Evolutionary conservation across 2,113 vertebrate species (phyloP), one percentile per base, ranked within the genome.

Genomic region (Strix uralensis): DNA sequence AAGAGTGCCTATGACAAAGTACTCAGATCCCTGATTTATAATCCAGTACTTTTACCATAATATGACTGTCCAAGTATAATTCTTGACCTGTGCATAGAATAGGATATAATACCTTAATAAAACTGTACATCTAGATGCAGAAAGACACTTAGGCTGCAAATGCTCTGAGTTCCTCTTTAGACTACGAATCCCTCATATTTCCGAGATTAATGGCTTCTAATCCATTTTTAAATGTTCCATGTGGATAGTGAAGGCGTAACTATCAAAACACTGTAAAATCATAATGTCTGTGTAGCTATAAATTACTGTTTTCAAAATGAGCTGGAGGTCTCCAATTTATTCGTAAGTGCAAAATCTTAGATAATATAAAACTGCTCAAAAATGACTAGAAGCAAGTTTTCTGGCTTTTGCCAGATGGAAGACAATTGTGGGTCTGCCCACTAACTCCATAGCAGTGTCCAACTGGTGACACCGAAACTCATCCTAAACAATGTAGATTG

Each of bases 221-320:
- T 93, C 96, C 13, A 27, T 96, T 97, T 97, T 94, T 86, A 96
- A 97, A 97, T 88, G 93, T 96, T 97, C 95, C 95, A 95, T 95
- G 94, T 97, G 96, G 88, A 95, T 94, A 94, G 82, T 96, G 96
- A 95, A 93, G 96, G 96, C 95, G 95, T 96, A 96, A 94, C 96
- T 97, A 97, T 96, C 96, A 97, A 96, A 97, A 97, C 96, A 96
- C 86, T 96, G 90, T 96, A 96, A 97, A 94, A 95, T 95, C 92
- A 93, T 94, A 96, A 96, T 96, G 96, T 94, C 95, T 96, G 82
- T 93, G 92, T 52, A 93, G 92, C 90, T 96, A 95, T 97, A 95
- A 96, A 96, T 97, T 96, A 94, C 95, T 94, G 90, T 96, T 96
- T 96, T 94, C 79, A 95, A 88, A 92, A 95, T 40, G 90, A 95